Base-by-base conservation (phyloP, 92 coral and sea anemone species). In the Zoanthus gigantus region DNA sequence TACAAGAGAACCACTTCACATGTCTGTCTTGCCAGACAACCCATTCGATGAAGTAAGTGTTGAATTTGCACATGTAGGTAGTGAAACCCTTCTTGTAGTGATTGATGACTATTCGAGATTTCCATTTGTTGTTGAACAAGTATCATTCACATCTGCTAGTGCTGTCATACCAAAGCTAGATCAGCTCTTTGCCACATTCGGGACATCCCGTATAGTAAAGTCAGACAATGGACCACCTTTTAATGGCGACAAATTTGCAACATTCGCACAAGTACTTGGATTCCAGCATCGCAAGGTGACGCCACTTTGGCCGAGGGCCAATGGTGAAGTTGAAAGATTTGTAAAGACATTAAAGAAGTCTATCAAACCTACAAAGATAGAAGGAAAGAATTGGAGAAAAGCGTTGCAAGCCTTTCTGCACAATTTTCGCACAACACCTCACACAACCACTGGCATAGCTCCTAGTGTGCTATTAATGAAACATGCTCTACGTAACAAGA, bases 1-100 rank as follows among this genome's bases (percentile, higher is more conserved):
- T 80, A 58, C 86, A 5, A 60, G 92, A 71, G 92, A 90, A 44
- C 92, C 86, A 9, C 75, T 90, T 34, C 89, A 86, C 54, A 72
- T 90, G 83, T 79, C 92, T 7, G 71, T 57, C 9, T 28, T 90
- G 9, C 90, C 90, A 11, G 90, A 86, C 83, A 90, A 61, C 90
- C 92, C 83, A 15, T 90, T 90, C 34, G 90, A 77, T 81, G 23
- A 23, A 23, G 23, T 23, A 23, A 23, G 23, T 23, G 23, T 23
- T 23, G 23, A 23, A 23, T 90, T 84, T 56, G 92, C 86, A 15
- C 46, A 79, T 52, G 81, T 77, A 7, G 82, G 72, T n/a, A 87
- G 92, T 10, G 83, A 90, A 65, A 77, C 77, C 71, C 75, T 90
- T 13, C 87, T 86, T 10, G 4, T 47, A 47, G 8, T 47, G 52